Conservation (phyloP, 2,113 vertebrate genomes). For the Polypterus bichir region DNA sequence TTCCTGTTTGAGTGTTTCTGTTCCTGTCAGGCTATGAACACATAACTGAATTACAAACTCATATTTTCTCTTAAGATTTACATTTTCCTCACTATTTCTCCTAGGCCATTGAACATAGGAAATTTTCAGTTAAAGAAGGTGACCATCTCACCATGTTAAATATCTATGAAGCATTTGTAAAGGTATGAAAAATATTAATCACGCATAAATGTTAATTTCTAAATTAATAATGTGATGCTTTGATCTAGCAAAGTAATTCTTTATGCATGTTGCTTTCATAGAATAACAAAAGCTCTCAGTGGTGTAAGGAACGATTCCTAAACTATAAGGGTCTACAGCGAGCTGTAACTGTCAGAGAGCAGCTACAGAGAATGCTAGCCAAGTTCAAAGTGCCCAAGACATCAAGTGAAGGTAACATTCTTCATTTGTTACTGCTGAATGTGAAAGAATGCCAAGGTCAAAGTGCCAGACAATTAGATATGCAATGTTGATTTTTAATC, state of each 20-base stretch:
- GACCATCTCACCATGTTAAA: conserved; percentile 98
- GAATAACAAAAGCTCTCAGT: conserved; percentile 92
- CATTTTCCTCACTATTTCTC: neutral
- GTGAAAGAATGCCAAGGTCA: too few species aligned
- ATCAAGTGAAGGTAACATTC: conserved; percentile 76
- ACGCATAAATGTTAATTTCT: too few species aligned
- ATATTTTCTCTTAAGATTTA: neutral
- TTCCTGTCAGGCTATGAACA: too few species aligned
- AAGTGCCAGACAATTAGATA: too few species aligned
- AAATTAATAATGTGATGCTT: too few species aligned
- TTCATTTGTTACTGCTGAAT: too few species aligned
- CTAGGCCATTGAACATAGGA: conserved; percentile 80
- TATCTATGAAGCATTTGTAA: conserved; percentile 90
- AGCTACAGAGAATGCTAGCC: conserved; percentile 83
- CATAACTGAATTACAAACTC: too few species aligned
- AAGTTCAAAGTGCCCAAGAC: conserved; percentile 90
- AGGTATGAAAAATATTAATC: conserved; percentile 53
- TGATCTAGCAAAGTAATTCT: neutral
- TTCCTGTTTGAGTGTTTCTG: too few species aligned
- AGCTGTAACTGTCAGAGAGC: conserved; percentile 79
- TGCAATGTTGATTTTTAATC: too few species aligned
- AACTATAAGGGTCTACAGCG: conserved; percentile 92
- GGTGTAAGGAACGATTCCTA: conserved; percentile 94
- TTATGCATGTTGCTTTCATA: conserved; percentile 23
- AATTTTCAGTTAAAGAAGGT: conserved; percentile 92